Percentiles rank a stretch among this genome's conserved stretches.
Evolutionary conservation across 2,888 invertebrate genomes (phyloP).

Genomic region (Adela reaumurella): DNA sequence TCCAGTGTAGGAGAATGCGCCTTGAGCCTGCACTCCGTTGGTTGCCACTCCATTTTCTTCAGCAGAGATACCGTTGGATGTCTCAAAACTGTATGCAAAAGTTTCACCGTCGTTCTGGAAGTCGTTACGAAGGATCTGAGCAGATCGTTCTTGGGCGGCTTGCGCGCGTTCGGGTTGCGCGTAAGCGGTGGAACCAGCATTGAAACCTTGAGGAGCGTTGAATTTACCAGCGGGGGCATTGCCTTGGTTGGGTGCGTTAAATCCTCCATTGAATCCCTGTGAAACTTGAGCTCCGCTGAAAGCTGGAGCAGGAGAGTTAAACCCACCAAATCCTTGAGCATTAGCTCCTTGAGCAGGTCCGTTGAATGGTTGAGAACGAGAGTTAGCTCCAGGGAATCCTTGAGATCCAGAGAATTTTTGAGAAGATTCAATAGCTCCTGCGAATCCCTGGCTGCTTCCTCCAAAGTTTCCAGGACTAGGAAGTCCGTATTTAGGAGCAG

Average conservation of each 20-base stretch:
- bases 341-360: background rate
- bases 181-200: background rate
- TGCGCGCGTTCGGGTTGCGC: slow-evolving; percentile 32
- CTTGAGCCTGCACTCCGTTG: slow-evolving; percentile 42
- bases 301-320: background rate
- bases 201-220: background rate
- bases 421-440: too few species aligned
- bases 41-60: slow-evolving; percentile 44
- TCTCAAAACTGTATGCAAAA: slow-evolving; percentile 40
- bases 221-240: too few species aligned
- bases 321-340: background rate
- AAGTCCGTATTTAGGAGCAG: background rate
- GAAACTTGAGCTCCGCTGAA: background rate
- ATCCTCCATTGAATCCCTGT: background rate
- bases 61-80: slow-evolving; percentile 44
- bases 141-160: slow-evolving; percentile 32
- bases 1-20: slow-evolving; percentile 38
- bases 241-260: background rate
- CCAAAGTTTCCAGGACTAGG: background rate
- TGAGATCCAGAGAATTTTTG: too few species aligned
- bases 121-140: slow-evolving; percentile 35
- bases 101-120: slow-evolving; percentile 40
- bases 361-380: background rate
- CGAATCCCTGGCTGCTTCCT: background rate
- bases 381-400: background rate